Conservation (phyloP, 2,113 vertebrate species). For the Elgaria multicarinata region DNA sequence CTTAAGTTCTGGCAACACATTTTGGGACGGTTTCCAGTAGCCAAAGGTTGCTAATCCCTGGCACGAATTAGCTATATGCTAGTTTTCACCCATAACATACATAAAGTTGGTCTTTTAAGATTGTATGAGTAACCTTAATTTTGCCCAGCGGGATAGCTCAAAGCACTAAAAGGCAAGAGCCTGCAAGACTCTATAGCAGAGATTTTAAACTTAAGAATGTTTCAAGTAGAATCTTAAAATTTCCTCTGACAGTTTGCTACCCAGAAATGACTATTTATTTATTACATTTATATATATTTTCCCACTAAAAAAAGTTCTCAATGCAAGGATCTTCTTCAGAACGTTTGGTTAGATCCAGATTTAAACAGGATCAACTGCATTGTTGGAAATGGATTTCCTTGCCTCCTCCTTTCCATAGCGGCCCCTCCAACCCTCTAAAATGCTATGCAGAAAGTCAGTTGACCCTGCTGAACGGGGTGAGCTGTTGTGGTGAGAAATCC, state of each 20-base stretch:
- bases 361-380: too few species aligned
- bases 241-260: not conserved
- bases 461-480: too few species aligned
- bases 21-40: not conserved
- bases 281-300: too few species aligned
- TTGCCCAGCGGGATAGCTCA: not conserved
- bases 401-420: too few species aligned
- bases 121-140: not conserved
- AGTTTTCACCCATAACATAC: not conserved
- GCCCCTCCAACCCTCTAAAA: too few species aligned
- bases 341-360: too few species aligned
- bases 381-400: too few species aligned
- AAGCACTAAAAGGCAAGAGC: not conserved
- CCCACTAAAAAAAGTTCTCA: too few species aligned
- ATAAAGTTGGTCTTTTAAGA: not conserved
- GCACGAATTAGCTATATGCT: not conserved
- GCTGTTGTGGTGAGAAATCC: too few species aligned
- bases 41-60: not conserved
- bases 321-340: too few species aligned
- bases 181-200: not conserved
- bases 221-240: not conserved
- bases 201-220: accelerated
- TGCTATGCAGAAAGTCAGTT: too few species aligned
- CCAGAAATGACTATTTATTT: too few species aligned
- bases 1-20: not conserved